These are phyloP conservation scores for Molossus molossus DNA, from an alignment of 2,797 vertebrate genomes.

Conservation along the genomic window DNA sequence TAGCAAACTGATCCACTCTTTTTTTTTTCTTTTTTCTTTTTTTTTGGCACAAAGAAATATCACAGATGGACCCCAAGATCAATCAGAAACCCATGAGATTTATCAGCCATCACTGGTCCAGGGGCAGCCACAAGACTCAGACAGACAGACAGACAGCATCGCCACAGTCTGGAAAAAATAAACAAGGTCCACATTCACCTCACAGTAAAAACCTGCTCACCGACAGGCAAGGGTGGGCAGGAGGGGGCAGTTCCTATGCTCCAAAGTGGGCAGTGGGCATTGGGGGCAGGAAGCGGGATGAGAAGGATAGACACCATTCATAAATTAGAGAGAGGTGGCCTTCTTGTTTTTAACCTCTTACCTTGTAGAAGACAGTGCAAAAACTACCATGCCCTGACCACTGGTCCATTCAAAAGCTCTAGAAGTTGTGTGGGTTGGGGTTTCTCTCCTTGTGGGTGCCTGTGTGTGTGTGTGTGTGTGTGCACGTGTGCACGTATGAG, in stretches of 20 bases:
- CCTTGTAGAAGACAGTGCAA: slow-evolving; percentile 90
- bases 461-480: background rate
- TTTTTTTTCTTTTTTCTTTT: slow-evolving; percentile 59
- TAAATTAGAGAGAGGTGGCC: slow-evolving; percentile 86
- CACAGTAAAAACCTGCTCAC: slow-evolving; percentile 88
- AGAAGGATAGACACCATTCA: slow-evolving; percentile 85
- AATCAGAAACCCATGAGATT: slow-evolving; percentile 87
- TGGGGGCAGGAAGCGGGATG: background rate
- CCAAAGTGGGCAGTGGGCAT: background rate
- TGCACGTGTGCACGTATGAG: background rate
- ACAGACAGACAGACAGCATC: slow-evolving; percentile 82
- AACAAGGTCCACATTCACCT: slow-evolving; percentile 86
- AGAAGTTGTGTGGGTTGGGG: slow-evolving; percentile 74
- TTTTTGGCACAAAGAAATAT: slow-evolving; percentile 90
- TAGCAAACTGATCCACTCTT: slow-evolving; percentile 84
- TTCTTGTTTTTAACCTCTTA: slow-evolving; percentile 85
- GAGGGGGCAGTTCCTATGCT: slow-evolving; percentile 74
- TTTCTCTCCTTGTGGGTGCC: slow-evolving; percentile 1
- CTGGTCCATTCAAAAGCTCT: slow-evolving; percentile 81
- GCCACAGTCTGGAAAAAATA: slow-evolving; percentile 84
- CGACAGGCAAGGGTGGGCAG: slow-evolving; percentile 72
- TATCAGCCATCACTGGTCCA: slow-evolving; percentile 83
- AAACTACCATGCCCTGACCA: slow-evolving; percentile 86
- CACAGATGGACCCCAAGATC: slow-evolving; percentile 86
- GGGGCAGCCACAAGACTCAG: slow-evolving; percentile 86